Evolutionary conservation across 2,888 invertebrate species (phyloP), one percentile per base, ranked within the genome.

Genomic region (Linyphia triangularis): DNA sequence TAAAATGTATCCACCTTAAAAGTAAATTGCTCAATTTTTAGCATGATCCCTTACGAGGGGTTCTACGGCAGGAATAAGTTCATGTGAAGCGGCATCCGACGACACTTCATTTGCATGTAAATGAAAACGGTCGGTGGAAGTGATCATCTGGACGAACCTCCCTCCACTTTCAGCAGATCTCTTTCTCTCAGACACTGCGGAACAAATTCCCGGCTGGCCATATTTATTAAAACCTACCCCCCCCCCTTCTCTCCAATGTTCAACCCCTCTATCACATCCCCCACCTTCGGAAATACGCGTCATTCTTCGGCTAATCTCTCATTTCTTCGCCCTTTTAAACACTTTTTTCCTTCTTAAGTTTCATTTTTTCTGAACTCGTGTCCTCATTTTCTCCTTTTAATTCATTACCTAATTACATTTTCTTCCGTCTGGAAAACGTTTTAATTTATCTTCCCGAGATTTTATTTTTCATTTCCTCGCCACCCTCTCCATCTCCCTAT

Each of bases 81-180:
- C 61, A 81, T 59, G 77, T 19, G 37, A 82, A 26, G 70, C 13
- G 19, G 63, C 37, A 37, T 75, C 79, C 88, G 37, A 77, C 88
- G 65, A 70, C 57, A 63, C 88, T 83, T 89, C 89, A 89, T 89
- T 89, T 89, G 89, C 89, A 89, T 89, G 89, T 89, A 89, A 89
- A 89, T 89, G 89, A 89, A 89, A 89, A 82, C 84, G 89, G 85
- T 96, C 92, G 96, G 73, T 73, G 63, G 65, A 69, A 88, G 95
- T 93, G 96, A 95, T 91, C 86, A 88, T 88, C 86, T 88, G 86
- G 86, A 59, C 82, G 26, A 10, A 51, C 33, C 37, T 59, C 24
- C 65, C 40, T n/a, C 40, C 28, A 28, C 51, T 19, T 43, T 67
- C 77, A 79, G 78, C 79, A 81, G 73, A 81, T 81, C 65, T 88